Percentiles rank a stretch among this genome's conserved stretches.
Evolutionary conservation across 2,797 vertebrate species (phyloP).

Genomic region (Coracias cyanogaster): DNA sequence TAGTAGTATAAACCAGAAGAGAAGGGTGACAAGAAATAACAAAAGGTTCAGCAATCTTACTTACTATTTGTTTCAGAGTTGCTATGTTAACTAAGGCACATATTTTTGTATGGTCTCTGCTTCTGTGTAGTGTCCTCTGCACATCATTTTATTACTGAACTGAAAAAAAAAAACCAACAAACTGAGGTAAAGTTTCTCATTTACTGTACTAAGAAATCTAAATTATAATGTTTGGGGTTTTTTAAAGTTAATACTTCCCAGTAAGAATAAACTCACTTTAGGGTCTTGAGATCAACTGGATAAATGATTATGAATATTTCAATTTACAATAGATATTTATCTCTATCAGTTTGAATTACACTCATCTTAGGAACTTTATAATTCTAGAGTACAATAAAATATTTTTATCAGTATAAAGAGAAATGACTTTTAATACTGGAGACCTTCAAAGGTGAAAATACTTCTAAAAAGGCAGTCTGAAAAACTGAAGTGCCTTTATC

Average conservation of each 20-base stretch:
- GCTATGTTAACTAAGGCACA: neutral
- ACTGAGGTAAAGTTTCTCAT: neutral
- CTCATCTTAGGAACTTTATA: neutral
- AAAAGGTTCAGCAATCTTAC: neutral
- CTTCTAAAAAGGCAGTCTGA: neutral
- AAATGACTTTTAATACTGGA: neutral
- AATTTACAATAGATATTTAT: neutral
- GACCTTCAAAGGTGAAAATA: constrained; percentile 8
- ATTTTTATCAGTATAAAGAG: neutral
- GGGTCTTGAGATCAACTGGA: neutral
- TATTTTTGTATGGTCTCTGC: neutral
- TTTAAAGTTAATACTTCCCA: neutral
- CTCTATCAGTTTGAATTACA: neutral
- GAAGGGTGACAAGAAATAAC: constrained; percentile 33
- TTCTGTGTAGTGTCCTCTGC: neutral
- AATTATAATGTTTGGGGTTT: neutral
- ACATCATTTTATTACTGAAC: neutral
- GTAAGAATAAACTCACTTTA: neutral
- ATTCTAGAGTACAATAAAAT: neutral
- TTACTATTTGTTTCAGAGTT: neutral
- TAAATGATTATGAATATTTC: neutral
- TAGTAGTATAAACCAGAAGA: neutral
- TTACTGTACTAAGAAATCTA: neutral
- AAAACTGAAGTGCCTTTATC: neutral
- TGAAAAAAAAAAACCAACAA: neutral